Conservation (phyloP, 2,888 invertebrate species). For the Gryllus longicercus region DNA sequence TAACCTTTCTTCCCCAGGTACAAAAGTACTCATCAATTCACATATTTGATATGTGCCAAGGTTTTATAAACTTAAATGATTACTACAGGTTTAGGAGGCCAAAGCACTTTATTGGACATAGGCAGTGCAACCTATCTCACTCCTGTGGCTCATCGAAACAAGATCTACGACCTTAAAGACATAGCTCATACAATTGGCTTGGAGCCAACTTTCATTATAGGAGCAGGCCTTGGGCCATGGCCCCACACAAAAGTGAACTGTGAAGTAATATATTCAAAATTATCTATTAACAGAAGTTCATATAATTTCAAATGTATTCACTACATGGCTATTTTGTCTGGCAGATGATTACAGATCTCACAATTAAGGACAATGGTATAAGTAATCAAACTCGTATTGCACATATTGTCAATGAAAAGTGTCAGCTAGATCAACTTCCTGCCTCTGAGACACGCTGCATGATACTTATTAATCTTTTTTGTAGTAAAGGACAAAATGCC, state of each 20-base stretch:
- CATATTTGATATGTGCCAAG: background rate
- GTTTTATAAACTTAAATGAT: background rate
- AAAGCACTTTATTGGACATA: slow-evolving; percentile 68
- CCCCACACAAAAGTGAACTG: slow-evolving; percentile 76
- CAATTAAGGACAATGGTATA: slow-evolving; percentile 55
- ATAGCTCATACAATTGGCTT: slow-evolving; percentile 53
- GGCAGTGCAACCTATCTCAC: slow-evolving; percentile 80
- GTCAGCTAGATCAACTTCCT: slow-evolving; percentile 63
- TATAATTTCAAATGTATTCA: background rate
- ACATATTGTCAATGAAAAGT: slow-evolving; percentile 55
- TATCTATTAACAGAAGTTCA: background rate
- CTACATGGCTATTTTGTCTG: slow-evolving; percentile 40
- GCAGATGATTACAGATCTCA: slow-evolving; percentile 74
- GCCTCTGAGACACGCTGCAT: slow-evolving; percentile 70
- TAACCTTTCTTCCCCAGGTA: slow-evolving; percentile 73
- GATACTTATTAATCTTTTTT: slow-evolving; percentile 74
- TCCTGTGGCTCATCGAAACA: slow-evolving; percentile 69
- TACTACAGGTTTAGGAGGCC: slow-evolving; percentile 62
- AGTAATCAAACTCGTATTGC: slow-evolving; percentile 71
- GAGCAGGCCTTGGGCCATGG: slow-evolving; percentile 92
- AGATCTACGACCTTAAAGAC: slow-evolving; percentile 67
- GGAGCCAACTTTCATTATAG: slow-evolving; percentile 65
- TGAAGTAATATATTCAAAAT: slow-evolving; percentile 57
- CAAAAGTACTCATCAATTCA: background rate
- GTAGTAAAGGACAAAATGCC: slow-evolving; percentile 69